These are phyloP conservation scores for Trissonchulus sp. DNA, from an alignment of 2,888 invertebrate genomes.

Conservation along the genomic window DNA sequence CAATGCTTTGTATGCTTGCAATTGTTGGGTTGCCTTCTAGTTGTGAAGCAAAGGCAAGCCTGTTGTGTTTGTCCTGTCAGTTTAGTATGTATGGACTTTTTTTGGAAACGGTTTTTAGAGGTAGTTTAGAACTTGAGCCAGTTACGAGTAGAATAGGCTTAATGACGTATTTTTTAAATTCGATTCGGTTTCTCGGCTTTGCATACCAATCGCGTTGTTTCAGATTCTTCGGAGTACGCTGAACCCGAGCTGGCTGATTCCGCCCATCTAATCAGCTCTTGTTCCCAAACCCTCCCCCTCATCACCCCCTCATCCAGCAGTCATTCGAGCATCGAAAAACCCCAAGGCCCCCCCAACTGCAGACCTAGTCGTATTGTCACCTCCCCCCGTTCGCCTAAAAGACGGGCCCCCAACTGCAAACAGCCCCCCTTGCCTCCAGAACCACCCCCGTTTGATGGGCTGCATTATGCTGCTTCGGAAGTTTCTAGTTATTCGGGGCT, in stretches of 20 bases:
- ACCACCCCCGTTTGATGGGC: background rate
- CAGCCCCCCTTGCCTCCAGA: background rate
- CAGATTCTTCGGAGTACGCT: slow-evolving; percentile 62
- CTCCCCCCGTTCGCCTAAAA: background rate
- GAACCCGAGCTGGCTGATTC: slow-evolving; percentile 65
- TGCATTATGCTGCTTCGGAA: slow-evolving; percentile 21
- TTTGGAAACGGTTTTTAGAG: too few relatives aligned
- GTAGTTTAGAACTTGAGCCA: too few relatives aligned
- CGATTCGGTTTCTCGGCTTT: too few relatives aligned
- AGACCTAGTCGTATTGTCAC: background rate
- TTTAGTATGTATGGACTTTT: too few relatives aligned
- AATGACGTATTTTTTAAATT: too few relatives aligned
- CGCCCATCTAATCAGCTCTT: slow-evolving; percentile 63
- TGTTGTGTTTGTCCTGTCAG: background rate
- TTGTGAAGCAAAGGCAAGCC: too few relatives aligned
- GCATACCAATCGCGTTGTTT: background rate
- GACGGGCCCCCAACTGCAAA: background rate
- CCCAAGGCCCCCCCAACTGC: background rate
- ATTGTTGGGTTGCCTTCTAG: too few relatives aligned
- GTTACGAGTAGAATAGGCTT: too few relatives aligned
- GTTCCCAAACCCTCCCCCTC: slow-evolving; percentile 7
- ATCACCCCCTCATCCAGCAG: background rate
- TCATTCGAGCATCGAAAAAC: background rate
- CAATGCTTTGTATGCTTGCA: background rate
- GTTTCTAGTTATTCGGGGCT: background rate